phyloP scores from a whole-genome alignment of 2,888 invertebrate genomes.

The Phyllotreta striolata region DNA sequence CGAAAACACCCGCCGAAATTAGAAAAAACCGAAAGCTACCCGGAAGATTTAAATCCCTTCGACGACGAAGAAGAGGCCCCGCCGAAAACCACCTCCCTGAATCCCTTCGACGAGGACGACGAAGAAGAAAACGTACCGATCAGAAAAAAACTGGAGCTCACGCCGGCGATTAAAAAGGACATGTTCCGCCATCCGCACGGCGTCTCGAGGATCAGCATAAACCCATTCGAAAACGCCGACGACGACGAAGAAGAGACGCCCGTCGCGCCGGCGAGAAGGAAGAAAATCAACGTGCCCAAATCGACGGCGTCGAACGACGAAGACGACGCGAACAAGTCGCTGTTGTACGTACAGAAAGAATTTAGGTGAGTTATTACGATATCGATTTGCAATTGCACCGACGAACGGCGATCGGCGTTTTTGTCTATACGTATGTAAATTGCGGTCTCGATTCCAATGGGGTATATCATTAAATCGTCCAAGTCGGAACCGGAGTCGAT shows the following conservation, averaged over 20 bases:
- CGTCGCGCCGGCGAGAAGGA: constrained; percentile 33
- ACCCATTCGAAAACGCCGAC: constrained; percentile 68
- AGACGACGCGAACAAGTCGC: constrained; percentile 47
- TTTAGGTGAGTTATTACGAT: neutral
- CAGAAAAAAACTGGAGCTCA: constrained; percentile 44
- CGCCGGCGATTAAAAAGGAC: constrained; percentile 30
- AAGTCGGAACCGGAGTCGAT: constrained; percentile 16
- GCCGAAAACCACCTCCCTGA: constrained; percentile 17
- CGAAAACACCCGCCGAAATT: constrained; percentile 27
- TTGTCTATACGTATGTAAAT: constrained; percentile 35
- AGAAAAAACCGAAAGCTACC: constrained; percentile 62
- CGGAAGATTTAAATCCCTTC: constrained; percentile 85
- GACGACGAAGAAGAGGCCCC: constrained; percentile 67
- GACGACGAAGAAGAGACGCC: constrained; percentile 45
- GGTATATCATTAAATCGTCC: constrained; percentile 35
- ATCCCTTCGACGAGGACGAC: constrained; percentile 51
- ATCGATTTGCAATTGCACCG: neutral
- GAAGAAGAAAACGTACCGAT: constrained; percentile 53
- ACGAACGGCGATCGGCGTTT: constrained; percentile 28
- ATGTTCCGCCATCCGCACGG: constrained; percentile 31
- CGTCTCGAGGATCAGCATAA: constrained; percentile 62
- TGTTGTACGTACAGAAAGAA: neutral
- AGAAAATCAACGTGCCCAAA: constrained; percentile 43
- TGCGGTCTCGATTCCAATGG: constrained; percentile 23
- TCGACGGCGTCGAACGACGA: constrained; percentile 72